Base-by-base conservation (phyloP, 2,888 invertebrate genomes). In the Lasioglossum vierecki region DNA sequence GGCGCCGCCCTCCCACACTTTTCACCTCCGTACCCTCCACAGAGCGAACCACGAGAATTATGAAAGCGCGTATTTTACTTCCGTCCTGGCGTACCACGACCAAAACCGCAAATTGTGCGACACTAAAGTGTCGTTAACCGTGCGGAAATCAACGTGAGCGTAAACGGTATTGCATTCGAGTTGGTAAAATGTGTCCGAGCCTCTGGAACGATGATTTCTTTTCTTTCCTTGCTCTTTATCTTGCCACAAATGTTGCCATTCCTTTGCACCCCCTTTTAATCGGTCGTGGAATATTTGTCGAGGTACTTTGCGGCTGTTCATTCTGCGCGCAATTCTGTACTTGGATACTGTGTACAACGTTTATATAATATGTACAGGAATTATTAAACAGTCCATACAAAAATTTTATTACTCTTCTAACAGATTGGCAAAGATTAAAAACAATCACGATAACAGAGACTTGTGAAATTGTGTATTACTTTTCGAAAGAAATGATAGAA, bases 11-110 rank as follows among this genome's bases (percentile, higher is more conserved):
- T 26, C 57, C 46, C n/a, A 72, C 68, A 1, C 63, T 63, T 30
- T 2, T 6, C 15, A 2, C 30, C 8, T 15, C 63, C 15, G 4
- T 6, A 18, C 0, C 73, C 46, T 13, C 22, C 70, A 39, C 79
- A 66, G 63, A 81, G 79, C 79, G 76, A 78, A 35, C 68, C 70
- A 63, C 66, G 83, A 79, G 84, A 88, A 88, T 89, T 91, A 91
- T 86, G 84, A 89, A 88, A 76, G 76, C 79, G 77, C 77, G 74
- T 83, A 80, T 85, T 88, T 80, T 44, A 71, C 46, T 78, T 76
- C 79, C 74, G 35, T 15, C 30, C 30, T 13, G 60, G 0, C 11
- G 13, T 26, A n/a, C 63, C 60, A 8, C 5, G 44, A 22, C 26
- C n/a, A 4, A 41, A 0, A n/a, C 77, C 57, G 39, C 63, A 68